Conservation (phyloP, 2,797 vertebrate genomes). For the Phoxinus dragarum region DNA sequence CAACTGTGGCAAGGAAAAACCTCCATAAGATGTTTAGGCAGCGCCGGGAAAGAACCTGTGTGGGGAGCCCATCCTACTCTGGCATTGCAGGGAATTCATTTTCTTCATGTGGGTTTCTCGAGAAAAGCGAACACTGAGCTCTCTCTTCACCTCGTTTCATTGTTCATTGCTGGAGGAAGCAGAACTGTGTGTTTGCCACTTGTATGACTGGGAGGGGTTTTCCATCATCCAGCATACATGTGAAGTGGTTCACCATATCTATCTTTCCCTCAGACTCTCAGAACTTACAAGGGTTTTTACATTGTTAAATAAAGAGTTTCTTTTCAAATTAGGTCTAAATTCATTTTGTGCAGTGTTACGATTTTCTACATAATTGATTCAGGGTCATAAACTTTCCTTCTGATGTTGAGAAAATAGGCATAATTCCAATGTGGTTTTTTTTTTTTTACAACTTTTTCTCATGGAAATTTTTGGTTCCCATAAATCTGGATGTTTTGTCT, state of each 20-base stretch:
- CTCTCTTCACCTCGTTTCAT: background rate
- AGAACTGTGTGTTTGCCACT: background rate
- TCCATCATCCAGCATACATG: slow-evolving; percentile 26
- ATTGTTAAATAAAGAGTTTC: background rate
- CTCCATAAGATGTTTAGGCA: background rate
- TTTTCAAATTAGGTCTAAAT: background rate
- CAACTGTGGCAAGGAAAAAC: background rate
- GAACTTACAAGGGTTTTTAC: slow-evolving; percentile 2
- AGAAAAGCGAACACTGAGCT: slow-evolving; percentile 1
- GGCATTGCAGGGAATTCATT: slow-evolving; percentile 5
- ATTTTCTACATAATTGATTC: background rate
- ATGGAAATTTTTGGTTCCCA: background rate
- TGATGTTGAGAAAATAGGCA: background rate
- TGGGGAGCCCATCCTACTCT: slow-evolving; percentile 3
- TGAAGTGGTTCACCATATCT: slow-evolving; percentile 9
- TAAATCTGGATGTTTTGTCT: background rate
- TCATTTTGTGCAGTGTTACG: background rate
- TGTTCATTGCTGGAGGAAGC: slow-evolving; percentile 2
- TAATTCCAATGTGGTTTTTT: background rate
- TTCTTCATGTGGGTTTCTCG: slow-evolving; percentile 22
- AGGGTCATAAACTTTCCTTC: background rate
- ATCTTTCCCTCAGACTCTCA: slow-evolving; percentile 10
- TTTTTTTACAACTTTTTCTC: background rate
- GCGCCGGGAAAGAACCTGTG: slow-evolving; percentile 8
- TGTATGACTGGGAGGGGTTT: slow-evolving; percentile 22